Percentiles rank a stretch among this genome's conserved stretches.
Conservation (phyloP, 1,140 invertebrate species). For the Drosophila cardini region DNA sequence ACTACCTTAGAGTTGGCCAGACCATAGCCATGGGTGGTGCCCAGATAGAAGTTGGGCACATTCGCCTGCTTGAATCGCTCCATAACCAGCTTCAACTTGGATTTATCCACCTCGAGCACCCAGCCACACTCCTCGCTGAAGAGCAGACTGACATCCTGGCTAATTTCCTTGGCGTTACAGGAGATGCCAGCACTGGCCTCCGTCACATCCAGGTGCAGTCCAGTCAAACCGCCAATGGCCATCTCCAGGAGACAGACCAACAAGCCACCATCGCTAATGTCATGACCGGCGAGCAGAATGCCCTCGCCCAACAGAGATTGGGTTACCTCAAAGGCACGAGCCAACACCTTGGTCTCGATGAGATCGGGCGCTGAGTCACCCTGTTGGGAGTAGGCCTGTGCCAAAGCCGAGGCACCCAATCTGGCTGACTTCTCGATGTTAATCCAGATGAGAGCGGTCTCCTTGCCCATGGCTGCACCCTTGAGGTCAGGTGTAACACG, state of each 20-base stretch:
- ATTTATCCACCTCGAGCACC: constrained; percentile 91
- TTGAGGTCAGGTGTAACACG: constrained; percentile 96
- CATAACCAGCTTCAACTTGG: constrained; percentile 87
- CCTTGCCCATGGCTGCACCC: constrained; percentile 86
- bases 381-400: constrained; percentile 95
- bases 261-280: constrained; percentile 98
- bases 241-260: constrained; percentile 96
- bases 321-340: constrained; percentile 91
- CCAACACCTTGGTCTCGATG: constrained; percentile 88
- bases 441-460: constrained; percentile 88
- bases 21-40: constrained; percentile 88
- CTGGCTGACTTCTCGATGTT: constrained; percentile 89
- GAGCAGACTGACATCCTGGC: constrained; percentile 88
- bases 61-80: constrained; percentile 87
- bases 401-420: constrained; percentile 95
- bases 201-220: constrained; percentile 89
- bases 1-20: constrained; percentile 87
- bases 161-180: constrained; percentile 23
- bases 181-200: constrained; percentile 36
- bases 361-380: constrained; percentile 93
- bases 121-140: constrained; percentile 97
- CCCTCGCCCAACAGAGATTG: constrained; percentile 92
- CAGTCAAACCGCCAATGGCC: constrained; percentile 96
- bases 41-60: constrained; percentile 90
- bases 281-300: constrained; percentile 95